A percentile compares a stretch with the other conserved stretches of the same genome.
phyloP scores from a whole-genome alignment of 92 coral and sea anemone genomes.

The Actinernus sp. region DNA sequence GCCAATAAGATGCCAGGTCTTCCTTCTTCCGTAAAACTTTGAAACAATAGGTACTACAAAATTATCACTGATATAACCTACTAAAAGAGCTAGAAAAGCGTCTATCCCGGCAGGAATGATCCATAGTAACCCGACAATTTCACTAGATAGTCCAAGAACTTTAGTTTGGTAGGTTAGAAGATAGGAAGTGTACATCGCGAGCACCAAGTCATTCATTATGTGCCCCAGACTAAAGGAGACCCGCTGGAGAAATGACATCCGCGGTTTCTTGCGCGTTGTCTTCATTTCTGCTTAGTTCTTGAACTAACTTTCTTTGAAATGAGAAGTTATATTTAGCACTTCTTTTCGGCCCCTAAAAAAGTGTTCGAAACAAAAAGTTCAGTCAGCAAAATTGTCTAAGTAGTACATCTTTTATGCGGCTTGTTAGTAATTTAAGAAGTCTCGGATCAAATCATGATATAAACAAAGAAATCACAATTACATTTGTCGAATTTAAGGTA shows the following conservation, averaged over 20 bases:
- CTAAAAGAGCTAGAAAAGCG: conserved; percentile 25
- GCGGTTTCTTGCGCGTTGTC: conserved; percentile 43
- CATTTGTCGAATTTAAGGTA: too few relatives aligned
- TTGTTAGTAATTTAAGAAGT: background rate
- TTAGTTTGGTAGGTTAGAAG: conserved; percentile 68
- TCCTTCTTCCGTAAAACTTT: conserved; percentile 59
- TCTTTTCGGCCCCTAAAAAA: too few relatives aligned
- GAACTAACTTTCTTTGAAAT: too few relatives aligned
- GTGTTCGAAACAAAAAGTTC: too few relatives aligned
- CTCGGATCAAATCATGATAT: too few relatives aligned
- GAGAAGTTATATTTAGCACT: too few relatives aligned
- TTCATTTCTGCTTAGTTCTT: too few relatives aligned
- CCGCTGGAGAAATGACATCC: conserved; percentile 51
- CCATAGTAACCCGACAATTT: conserved; percentile 67
- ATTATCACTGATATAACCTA: conserved; percentile 68
- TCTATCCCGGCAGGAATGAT: conserved; percentile 53
- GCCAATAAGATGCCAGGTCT: conserved; percentile 81
- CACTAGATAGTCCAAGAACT: conserved; percentile 75
- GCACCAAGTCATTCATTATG: conserved; percentile 62
- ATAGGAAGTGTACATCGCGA: conserved; percentile 57
- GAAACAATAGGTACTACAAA: conserved; percentile 52
- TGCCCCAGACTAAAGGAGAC: conserved; percentile 73
- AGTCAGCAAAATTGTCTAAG: too few relatives aligned
- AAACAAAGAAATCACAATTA: too few relatives aligned
- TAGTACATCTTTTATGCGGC: background rate